phyloP scores from a whole-genome alignment of 2,113 vertebrate species.

The Stomatorhinus ivindoensis region DNA sequence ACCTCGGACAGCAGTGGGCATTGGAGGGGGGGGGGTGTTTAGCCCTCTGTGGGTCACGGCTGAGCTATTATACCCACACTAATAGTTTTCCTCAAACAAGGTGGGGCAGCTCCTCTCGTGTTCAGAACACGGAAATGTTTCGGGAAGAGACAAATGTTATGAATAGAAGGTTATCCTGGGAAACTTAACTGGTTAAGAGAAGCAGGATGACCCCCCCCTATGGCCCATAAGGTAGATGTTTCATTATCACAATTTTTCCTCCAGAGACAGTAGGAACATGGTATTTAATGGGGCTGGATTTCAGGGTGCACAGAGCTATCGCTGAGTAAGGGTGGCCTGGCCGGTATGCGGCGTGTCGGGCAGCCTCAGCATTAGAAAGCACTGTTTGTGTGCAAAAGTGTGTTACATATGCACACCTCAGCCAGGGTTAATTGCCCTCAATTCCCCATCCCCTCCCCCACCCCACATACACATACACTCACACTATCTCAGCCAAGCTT shows the following conservation, averaged over 20 bases:
- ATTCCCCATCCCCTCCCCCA: constrained; percentile 29
- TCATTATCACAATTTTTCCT: not conserved
- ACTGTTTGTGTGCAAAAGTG: not conserved
- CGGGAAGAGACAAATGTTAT: not conserved
- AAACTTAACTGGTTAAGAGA: not conserved
- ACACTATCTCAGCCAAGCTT: constrained; percentile 55
- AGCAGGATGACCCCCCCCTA: not conserved
- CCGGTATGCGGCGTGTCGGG: not conserved
- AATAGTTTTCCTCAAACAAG: constrained; percentile 60
- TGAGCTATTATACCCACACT: constrained; percentile 60
- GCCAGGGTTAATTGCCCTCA: not conserved
- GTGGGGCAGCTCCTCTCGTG: constrained; percentile 38
- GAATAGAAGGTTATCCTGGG: not conserved
- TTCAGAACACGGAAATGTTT: constrained; percentile 49
- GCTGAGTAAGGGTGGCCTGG: not conserved
- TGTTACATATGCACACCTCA: not conserved
- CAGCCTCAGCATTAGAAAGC: not conserved
- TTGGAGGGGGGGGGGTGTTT: constrained; percentile 36
- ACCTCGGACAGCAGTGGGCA: constrained; percentile 32
- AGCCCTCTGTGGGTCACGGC: constrained; percentile 50
- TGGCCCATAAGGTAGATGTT: not conserved
- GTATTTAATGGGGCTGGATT: not conserved
- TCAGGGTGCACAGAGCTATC: not conserved
- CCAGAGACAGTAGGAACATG: not conserved
- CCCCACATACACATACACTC: constrained; percentile 41